Percentiles rank a stretch among this genome's conserved stretches.
These are phyloP conservation scores for Nysson spinosus DNA, from an alignment of 2,888 invertebrate genomes.

Conservation along the genomic window DNA sequence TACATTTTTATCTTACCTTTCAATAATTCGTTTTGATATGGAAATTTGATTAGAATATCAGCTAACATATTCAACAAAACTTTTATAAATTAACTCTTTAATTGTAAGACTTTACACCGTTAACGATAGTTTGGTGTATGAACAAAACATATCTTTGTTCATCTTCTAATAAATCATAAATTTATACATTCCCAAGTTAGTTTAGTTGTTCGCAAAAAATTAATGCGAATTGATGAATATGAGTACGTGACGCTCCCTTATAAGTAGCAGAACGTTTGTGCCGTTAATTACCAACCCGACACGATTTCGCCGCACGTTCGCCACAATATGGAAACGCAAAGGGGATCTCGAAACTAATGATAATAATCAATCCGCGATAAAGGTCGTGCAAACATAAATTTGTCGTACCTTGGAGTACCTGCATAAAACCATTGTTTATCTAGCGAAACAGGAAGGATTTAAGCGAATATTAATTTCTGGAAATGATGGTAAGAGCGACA, in stretches of 20 bases:
- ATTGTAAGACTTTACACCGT: too few species aligned
- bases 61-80: too few species aligned
- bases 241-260: neutral
- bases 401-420: conserved; percentile 29
- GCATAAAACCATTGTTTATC: conserved; percentile 41
- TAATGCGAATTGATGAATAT: neutral
- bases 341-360: conserved; percentile 32
- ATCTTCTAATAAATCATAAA: too few species aligned
- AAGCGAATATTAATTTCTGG: conserved; percentile 26
- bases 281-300: conserved; percentile 39
- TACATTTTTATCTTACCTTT: too few species aligned
- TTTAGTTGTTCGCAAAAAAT: too few species aligned
- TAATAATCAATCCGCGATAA: conserved; percentile 56
- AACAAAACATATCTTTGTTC: too few species aligned
- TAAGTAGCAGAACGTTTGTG: conserved; percentile 18
- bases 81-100: too few species aligned
- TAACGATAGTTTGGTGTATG: too few species aligned
- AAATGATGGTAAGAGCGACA: neutral
- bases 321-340: conserved; percentile 26
- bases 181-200: too few species aligned
- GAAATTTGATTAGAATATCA: too few species aligned
- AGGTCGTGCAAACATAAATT: conserved; percentile 38
- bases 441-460: conserved; percentile 15
- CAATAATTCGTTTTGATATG: too few species aligned
- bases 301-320: conserved; percentile 3